These are phyloP conservation scores for Noctua janthe DNA, from an alignment of 2,888 invertebrate species.

Conservation along the genomic window DNA sequence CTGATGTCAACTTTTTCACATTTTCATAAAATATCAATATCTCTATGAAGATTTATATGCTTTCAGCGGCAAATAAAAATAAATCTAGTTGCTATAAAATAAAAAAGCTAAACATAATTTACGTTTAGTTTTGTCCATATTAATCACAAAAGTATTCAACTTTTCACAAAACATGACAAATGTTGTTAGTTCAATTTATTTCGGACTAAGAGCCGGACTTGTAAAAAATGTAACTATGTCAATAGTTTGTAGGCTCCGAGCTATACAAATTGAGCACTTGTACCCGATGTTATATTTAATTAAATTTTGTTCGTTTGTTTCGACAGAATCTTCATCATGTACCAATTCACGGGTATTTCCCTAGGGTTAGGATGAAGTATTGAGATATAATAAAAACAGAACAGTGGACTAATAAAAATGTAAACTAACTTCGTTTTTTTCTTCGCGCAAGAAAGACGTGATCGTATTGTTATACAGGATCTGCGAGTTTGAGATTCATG, in stretches of 20 bases:
- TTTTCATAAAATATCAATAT: neutral
- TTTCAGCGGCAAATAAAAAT: slow-evolving; percentile 11
- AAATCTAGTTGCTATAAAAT: neutral
- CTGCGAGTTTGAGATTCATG: slow-evolving; percentile 52
- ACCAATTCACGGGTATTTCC: slow-evolving; percentile 57
- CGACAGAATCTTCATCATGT: slow-evolving; percentile 54
- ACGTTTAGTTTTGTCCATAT: slow-evolving; percentile 16
- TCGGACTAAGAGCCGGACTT: slow-evolving; percentile 12
- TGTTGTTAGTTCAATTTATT: slow-evolving; percentile 21
- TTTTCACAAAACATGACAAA: slow-evolving; percentile 28
- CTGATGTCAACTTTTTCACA: no score
- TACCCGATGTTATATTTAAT: slow-evolving; percentile 58
- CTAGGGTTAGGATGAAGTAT: slow-evolving; percentile 51
- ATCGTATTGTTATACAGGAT: slow-evolving; percentile 37
- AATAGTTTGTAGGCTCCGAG: slow-evolving; percentile 25
- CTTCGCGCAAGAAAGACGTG: slow-evolving; percentile 40
- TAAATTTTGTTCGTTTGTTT: slow-evolving; percentile 56
- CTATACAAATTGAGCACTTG: slow-evolving; percentile 47
- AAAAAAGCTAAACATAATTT: slow-evolving; percentile 25
- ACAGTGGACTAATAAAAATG: slow-evolving; percentile 36
- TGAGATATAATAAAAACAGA: slow-evolving; percentile 50
- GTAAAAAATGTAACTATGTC: slow-evolving; percentile 27
- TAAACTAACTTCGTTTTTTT: slow-evolving; percentile 33
- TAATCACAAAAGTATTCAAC: slow-evolving; percentile 34
- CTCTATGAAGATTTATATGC: neutral